Evolutionary conservation across 2,113 vertebrate genomes (phyloP).

Genomic region (Macquaria ambigua): DNA sequence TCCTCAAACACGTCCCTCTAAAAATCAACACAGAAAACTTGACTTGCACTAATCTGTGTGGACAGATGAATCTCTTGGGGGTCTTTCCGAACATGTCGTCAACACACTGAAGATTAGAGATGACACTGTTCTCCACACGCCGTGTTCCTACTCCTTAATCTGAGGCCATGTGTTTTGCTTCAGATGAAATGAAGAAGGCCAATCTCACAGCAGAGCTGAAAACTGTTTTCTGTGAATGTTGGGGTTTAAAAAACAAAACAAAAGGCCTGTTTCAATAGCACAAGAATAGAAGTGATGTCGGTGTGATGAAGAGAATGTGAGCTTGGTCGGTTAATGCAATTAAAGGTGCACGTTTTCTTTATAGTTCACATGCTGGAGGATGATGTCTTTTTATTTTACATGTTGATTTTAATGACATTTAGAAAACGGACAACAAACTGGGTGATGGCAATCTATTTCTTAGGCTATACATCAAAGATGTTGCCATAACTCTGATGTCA

Average conservation of each 20-base stretch:
- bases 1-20: neutral
- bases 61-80: conserved; percentile 31
- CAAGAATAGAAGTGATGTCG: neutral
- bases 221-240: conserved; percentile 8
- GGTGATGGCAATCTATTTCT: conserved; percentile 18
- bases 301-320: neutral
- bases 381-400: neutral
- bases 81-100: conserved; percentile 40
- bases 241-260: neutral
- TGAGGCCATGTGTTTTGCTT: conserved; percentile 32
- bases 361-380: neutral
- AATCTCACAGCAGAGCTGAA: conserved; percentile 16
- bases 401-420: neutral
- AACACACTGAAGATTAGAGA: conserved; percentile 50
- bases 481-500: conserved; percentile 36
- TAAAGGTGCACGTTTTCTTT: conserved; percentile 23
- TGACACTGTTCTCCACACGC: neutral
- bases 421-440: neutral
- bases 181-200: conserved; percentile 5
- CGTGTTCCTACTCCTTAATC: conserved; percentile 19
- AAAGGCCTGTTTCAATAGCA: neutral
- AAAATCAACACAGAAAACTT: neutral
- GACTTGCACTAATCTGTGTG: conserved; percentile 40
- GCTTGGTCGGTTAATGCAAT: conserved; percentile 1
- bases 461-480: neutral